Conservation (phyloP, 2,888 invertebrate genomes). For the Drosophila mimetica region DNA sequence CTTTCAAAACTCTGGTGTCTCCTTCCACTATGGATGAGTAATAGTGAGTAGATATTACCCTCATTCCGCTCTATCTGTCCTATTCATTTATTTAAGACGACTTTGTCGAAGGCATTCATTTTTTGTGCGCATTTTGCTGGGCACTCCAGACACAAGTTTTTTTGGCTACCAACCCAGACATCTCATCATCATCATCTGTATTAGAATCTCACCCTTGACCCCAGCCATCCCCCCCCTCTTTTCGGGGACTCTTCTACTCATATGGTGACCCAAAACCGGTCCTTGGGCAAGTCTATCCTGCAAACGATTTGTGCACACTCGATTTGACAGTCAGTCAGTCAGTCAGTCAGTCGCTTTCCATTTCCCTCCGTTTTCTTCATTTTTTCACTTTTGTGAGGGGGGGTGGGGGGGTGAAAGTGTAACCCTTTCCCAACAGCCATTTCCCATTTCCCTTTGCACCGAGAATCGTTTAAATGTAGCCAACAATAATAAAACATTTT, state of each 20-base stretch:
- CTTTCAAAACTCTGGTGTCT: neutral
- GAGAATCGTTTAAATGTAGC: constrained; percentile 53
- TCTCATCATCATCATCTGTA: constrained; percentile 34
- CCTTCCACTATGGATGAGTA: constrained; percentile 1
- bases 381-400: too few relatives aligned
- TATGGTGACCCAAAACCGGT: constrained; percentile 32
- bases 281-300: constrained; percentile 42
- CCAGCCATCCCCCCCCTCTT: neutral
- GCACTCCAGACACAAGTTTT: constrained; percentile 28
- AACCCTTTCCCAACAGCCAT: constrained; percentile 8
- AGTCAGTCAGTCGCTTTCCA: constrained; percentile 4
- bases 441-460: constrained; percentile 8
- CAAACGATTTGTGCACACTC: constrained; percentile 62
- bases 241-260: constrained; percentile 2
- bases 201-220: constrained; percentile 30
- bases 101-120: constrained; percentile 19
- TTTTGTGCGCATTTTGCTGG: constrained; percentile 7
- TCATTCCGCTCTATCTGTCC: neutral
- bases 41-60: neutral
- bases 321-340: constrained; percentile 58
- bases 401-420: neutral
- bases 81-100: constrained; percentile 24
- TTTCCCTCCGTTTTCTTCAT: neutral
- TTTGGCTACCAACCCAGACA: constrained; percentile 36
- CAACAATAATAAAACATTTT: constrained; percentile 56